These are phyloP conservation scores for Campoplex nolae DNA, from an alignment of 2,888 invertebrate species.

Conservation along the genomic window DNA sequence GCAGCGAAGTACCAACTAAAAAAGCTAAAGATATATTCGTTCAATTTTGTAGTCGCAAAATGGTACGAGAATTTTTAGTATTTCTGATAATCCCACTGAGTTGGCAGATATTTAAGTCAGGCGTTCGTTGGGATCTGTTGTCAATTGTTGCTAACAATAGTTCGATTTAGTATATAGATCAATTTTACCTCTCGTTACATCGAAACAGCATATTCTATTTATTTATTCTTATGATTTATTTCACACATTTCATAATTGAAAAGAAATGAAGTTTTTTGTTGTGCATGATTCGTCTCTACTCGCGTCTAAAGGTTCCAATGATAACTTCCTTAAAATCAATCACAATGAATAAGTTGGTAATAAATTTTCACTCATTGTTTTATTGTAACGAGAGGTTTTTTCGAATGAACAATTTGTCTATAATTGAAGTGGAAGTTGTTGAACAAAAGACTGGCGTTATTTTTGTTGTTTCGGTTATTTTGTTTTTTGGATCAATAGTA, in stretches of 20 bases:
- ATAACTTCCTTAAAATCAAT: neutral
- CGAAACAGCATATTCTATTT: neutral
- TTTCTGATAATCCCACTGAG: neutral
- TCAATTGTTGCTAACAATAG: constrained; percentile 34
- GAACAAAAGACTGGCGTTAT: neutral
- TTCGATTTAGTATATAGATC: neutral
- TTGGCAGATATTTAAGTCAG: constrained; percentile 8
- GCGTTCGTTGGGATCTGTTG: constrained; percentile 38
- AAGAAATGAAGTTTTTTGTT: neutral
- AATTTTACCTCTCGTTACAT: neutral
- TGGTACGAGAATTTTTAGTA: constrained; percentile 17
- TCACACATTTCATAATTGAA: neutral
- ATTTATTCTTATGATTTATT: neutral
- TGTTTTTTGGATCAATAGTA: neutral
- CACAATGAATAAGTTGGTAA: neutral
- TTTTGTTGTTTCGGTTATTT: constrained; percentile 20
- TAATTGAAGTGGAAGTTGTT: constrained; percentile 36
- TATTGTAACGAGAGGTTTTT: neutral
- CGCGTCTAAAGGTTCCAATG: neutral
- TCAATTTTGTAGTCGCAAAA: constrained; percentile 16
- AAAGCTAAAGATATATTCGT: neutral
- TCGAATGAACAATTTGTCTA: constrained; percentile 9
- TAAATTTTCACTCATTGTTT: neutral
- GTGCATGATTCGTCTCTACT: neutral
- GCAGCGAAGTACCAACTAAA: neutral